Percentiles rank a stretch among this genome's conserved stretches.
phyloP scores from a whole-genome alignment of 2,113 vertebrate species.

The Mus spicilegus region DNA sequence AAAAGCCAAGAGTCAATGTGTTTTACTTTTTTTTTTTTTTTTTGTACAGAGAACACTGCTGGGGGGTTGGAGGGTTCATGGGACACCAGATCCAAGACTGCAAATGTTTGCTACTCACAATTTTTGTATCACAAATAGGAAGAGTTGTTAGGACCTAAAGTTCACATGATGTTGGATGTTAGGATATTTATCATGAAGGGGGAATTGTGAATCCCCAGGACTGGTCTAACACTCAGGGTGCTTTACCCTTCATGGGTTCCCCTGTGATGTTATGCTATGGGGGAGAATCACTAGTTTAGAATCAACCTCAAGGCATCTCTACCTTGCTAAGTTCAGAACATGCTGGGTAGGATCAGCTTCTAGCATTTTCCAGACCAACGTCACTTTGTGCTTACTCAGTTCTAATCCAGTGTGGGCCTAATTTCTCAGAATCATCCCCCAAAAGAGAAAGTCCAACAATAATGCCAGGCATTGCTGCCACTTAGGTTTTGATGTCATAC shows the following conservation, averaged over 20 bases:
- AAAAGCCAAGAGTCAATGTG: slow-evolving; percentile 19
- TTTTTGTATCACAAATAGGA: neutral
- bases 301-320: neutral
- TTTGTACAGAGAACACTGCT: slow-evolving; percentile 6
- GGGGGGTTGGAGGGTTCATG: too few species aligned
- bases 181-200: neutral
- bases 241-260: neutral
- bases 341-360: neutral
- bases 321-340: neutral
- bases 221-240: neutral
- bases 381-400: neutral
- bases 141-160: neutral
- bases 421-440: neutral
- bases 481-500: neutral
- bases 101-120: neutral
- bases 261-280: too few species aligned
- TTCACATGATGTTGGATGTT: neutral
- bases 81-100: neutral
- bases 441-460: neutral
- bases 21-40: neutral
- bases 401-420: neutral
- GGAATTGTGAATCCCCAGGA: neutral
- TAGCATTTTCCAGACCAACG: neutral
- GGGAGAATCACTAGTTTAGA: neutral
- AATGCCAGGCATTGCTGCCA: neutral